Evolutionary conservation across 2,888 invertebrate species (phyloP), one percentile per base, ranked within the genome.

Genomic region (Habrosyne pyritoides): DNA sequence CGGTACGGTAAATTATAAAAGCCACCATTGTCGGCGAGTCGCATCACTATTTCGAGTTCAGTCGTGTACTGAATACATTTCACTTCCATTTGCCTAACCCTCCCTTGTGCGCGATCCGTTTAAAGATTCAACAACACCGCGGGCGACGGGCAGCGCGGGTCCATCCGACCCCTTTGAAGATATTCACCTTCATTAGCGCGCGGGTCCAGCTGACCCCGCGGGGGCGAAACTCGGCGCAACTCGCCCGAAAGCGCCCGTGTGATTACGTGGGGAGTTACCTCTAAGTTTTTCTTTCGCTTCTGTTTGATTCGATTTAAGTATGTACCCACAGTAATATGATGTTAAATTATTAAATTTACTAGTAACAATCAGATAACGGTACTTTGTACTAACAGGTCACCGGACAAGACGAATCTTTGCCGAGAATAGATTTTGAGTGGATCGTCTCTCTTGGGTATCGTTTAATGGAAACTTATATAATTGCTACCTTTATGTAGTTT

Each of bases 101-200:
- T 77, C 74, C 66, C 73, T 64, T 56, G 42, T 42, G 14, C 59
- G 70, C 76, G 75, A 78, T 79, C 79, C 84, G 84, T 86, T 90
- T 89, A 89, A 91, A 91, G 87, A 91, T 91, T 90, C 88, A 90
- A 77, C 75, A 80, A 69, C 74, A 81, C 86, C 86, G 85, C 85
- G 83, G 86, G 88, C 85, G 75, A 71, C 72, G 69, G 72, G 65
- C 69, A 65, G 69, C 74, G 74, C 72, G 76, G 83, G 83, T 75
- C 79, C 72, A 71, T 67, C 75, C 72, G 84, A 80, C 84, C 87
- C 84, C 91, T 89, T 89, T 89, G 89, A 89, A 89, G 88, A 87
- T 87, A 85, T 83, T 84, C 85, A 83, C 89, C 87, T 90, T 91
- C 91, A 89, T 91, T 91, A 91, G 86, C 84, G 80, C 79, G 70